Evolutionary conservation across 30 jellyfish, hydroid and myxozoan genomes (phyloP).

Genomic region (Euphysa ruthae): DNA sequence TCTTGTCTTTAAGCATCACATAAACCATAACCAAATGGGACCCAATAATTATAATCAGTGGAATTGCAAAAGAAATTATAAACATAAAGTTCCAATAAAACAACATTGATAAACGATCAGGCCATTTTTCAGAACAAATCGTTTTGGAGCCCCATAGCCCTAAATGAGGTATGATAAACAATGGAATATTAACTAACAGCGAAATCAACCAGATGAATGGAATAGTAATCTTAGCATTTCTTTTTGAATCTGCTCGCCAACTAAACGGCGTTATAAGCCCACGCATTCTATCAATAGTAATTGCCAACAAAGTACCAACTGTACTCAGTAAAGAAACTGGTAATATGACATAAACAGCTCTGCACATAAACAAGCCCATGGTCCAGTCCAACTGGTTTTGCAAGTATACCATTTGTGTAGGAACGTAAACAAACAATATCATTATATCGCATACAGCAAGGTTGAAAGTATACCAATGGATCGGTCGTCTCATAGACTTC

Average conservation of each 20-base stretch:
- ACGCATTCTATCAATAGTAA: conserved; percentile 83
- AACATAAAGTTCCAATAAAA: conserved; percentile 73
- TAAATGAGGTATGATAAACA: conserved; percentile 22
- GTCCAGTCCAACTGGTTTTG: conserved; percentile 70
- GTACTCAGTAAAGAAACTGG: conserved; percentile 67
- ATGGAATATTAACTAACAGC: conserved; percentile 46
- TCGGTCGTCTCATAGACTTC: conserved; percentile 71
- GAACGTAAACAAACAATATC: conserved; percentile 52
- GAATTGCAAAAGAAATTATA: conserved; percentile 35
- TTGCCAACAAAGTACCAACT: conserved; percentile 82
- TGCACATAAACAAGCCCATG: conserved; percentile 76
- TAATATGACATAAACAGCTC: conserved; percentile 27
- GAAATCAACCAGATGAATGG: conserved; percentile 82
- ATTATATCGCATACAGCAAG: conserved; percentile 68
- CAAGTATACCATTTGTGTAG: conserved; percentile 65
- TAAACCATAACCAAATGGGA: conserved; percentile 64
- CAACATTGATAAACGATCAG: background rate
- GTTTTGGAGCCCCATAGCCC: conserved; percentile 8
- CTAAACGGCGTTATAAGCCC: conserved; percentile 78
- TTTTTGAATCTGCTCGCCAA: conserved; percentile 82
- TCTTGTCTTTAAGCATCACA: conserved; percentile 20
- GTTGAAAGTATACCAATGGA: conserved; percentile 81
- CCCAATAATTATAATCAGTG: conserved; percentile 44
- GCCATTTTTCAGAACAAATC: conserved; percentile 69
- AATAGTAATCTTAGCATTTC: conserved; percentile 28